Percentiles rank a stretch among this genome's conserved stretches.
Conservation (phyloP, 2,797 vertebrate genomes). For the Pampus argenteus region DNA sequence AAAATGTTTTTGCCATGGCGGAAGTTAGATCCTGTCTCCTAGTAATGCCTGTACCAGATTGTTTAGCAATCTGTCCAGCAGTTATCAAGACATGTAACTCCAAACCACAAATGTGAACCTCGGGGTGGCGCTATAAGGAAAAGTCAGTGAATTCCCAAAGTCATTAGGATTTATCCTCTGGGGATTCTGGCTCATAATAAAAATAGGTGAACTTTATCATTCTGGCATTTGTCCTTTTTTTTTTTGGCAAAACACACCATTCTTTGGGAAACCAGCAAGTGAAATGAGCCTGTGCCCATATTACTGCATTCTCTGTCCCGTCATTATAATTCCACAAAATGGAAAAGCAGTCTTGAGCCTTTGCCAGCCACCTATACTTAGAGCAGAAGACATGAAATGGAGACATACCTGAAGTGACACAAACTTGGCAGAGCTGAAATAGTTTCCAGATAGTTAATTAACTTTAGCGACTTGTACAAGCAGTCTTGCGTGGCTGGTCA, state of each 20-base stretch:
- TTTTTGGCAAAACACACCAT: slow-evolving; percentile 41
- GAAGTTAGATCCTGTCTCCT: neutral
- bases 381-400: slow-evolving; percentile 78
- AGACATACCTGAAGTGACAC: slow-evolving; percentile 87
- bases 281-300: slow-evolving; percentile 52
- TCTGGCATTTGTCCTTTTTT: slow-evolving; percentile 33
- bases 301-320: slow-evolving; percentile 68
- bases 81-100: neutral
- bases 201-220: slow-evolving; percentile 39
- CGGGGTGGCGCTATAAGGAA: too few species aligned
- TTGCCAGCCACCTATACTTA: slow-evolving; percentile 76
- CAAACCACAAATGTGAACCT: neutral
- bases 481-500: slow-evolving; percentile 63
- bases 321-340: slow-evolving; percentile 74
- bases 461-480: slow-evolving; percentile 70
- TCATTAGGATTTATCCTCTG: neutral
- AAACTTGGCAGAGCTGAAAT: slow-evolving; percentile 81
- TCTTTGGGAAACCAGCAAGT: slow-evolving; percentile 48
- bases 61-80: neutral
- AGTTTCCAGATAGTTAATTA: slow-evolving; percentile 86
- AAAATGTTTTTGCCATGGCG: neutral
- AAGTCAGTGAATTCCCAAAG: neutral
- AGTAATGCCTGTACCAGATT: neutral
- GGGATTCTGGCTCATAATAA: too few species aligned
- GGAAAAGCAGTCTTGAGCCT: slow-evolving; percentile 64